These are phyloP conservation scores for Beris morrisii DNA, from an alignment of 2,888 invertebrate genomes.

Conservation along the genomic window DNA sequence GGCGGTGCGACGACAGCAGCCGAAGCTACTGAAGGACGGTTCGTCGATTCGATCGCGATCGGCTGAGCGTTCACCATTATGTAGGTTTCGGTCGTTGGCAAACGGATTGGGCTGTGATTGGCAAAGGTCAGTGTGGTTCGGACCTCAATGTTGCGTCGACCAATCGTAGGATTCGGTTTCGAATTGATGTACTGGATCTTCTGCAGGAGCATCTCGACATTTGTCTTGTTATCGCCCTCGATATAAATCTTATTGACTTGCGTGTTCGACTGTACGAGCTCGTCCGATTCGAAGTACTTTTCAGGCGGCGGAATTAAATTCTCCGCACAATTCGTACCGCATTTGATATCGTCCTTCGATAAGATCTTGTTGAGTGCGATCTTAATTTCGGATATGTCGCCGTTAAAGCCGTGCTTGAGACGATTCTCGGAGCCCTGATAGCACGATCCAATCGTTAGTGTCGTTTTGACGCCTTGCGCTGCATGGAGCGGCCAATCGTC, in stretches of 20 bases:
- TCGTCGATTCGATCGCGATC: constrained; percentile 37
- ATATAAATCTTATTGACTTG: constrained; percentile 78
- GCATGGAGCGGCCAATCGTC: constrained; percentile 99
- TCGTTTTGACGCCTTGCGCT: constrained; percentile 90
- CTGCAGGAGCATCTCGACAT: constrained; percentile 82
- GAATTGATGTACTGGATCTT: constrained; percentile 91
- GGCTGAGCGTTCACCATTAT: constrained; percentile 53
- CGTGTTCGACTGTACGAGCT: constrained; percentile 71
- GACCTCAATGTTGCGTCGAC: constrained; percentile 71
- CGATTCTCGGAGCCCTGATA: constrained; percentile 95
- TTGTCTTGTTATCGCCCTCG: constrained; percentile 87
- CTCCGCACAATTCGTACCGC: constrained; percentile 54
- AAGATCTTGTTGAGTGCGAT: constrained; percentile 47
- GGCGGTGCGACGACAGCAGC: neutral
- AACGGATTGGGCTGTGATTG: constrained; percentile 51
- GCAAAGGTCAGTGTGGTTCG: constrained; percentile 52
- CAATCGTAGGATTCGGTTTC: constrained; percentile 91
- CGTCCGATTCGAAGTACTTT: constrained; percentile 75
- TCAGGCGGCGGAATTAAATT: constrained; percentile 62
- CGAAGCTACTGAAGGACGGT: constrained; percentile 2
- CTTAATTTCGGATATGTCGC: constrained; percentile 56
- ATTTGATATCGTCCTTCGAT: constrained; percentile 50
- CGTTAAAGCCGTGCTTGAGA: constrained; percentile 72
- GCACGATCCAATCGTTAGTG: constrained; percentile 93
- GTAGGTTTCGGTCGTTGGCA: constrained; percentile 54